Conservation (phyloP, 2,888 invertebrate species). For the Aphidius colemani region DNA sequence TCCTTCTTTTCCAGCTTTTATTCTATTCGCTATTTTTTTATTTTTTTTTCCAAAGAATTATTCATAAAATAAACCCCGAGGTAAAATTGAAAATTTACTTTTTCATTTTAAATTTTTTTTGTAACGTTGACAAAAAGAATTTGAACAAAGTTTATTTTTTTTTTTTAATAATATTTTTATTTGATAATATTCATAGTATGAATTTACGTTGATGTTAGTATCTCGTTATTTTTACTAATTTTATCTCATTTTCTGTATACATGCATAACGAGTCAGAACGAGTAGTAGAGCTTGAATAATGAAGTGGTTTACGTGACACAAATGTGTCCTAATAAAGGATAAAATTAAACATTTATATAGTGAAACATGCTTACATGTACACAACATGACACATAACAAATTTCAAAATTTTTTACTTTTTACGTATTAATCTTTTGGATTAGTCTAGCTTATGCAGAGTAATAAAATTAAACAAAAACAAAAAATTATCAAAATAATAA, state of each 20-base stretch:
- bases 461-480: no score
- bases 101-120: not conserved
- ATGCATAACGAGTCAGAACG: not conserved
- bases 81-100: not conserved
- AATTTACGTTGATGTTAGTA: not conserved
- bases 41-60: not conserved
- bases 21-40: constrained; percentile 4
- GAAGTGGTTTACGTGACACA: constrained; percentile 31
- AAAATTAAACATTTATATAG: constrained; percentile 26
- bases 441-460: no score
- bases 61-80: no score
- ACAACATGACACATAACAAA: no score
- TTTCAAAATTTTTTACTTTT: no score
- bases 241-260: not conserved
- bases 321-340: constrained; percentile 22
- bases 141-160: constrained; percentile 15
- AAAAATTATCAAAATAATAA: no score
- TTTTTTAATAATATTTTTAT: not conserved
- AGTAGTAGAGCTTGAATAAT: constrained; percentile 7
- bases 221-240: constrained; percentile 10
- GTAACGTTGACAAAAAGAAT: not conserved
- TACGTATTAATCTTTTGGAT: no score
- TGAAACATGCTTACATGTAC: no score
- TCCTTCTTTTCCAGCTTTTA: constrained; percentile 17
- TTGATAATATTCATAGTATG: not conserved